A percentile compares a stretch with the other conserved stretches of the same genome.
Evolutionary conservation across 2,797 vertebrate genomes (phyloP).

Genomic region (Myotis vivesi): DNA sequence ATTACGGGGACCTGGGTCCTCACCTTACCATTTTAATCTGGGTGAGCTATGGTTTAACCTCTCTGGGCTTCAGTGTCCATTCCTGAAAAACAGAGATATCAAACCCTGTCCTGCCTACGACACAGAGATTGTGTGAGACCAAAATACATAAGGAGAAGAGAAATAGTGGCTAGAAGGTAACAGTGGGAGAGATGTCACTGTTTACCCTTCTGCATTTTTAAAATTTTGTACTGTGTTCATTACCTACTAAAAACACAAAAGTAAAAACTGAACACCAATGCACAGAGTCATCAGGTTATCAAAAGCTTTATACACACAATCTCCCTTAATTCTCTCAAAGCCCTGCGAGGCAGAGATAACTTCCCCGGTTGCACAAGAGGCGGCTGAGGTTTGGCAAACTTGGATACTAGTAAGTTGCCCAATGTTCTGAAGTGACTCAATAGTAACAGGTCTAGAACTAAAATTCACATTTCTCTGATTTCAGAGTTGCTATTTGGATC

Average conservation of each 20-base stretch:
- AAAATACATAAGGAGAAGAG: background rate
- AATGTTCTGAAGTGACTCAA: background rate
- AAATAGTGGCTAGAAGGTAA: background rate
- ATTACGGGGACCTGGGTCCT: background rate
- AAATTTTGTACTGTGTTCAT: background rate
- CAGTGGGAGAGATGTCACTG: background rate
- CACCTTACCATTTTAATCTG: background rate
- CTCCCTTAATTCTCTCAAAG: conserved; percentile 3
- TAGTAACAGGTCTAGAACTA: background rate
- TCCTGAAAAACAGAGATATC: background rate
- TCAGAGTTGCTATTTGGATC: background rate
- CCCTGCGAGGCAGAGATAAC: conserved; percentile 29
- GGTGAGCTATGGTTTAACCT: background rate
- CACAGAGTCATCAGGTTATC: conserved; percentile 7
- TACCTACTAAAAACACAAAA: conserved; percentile 41
- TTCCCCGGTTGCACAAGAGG: background rate
- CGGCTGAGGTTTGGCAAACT: background rate
- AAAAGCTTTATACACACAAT: background rate
- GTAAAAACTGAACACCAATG: conserved; percentile 46
- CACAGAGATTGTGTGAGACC: background rate
- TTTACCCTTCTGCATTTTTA: background rate
- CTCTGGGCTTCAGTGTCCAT: background rate
- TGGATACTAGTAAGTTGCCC: background rate
- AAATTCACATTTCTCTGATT: conserved; percentile 25
- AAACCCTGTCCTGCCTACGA: background rate